These are phyloP conservation scores for Euphydryas editha DNA, from an alignment of 2,888 invertebrate genomes.

Conservation along the genomic window DNA sequence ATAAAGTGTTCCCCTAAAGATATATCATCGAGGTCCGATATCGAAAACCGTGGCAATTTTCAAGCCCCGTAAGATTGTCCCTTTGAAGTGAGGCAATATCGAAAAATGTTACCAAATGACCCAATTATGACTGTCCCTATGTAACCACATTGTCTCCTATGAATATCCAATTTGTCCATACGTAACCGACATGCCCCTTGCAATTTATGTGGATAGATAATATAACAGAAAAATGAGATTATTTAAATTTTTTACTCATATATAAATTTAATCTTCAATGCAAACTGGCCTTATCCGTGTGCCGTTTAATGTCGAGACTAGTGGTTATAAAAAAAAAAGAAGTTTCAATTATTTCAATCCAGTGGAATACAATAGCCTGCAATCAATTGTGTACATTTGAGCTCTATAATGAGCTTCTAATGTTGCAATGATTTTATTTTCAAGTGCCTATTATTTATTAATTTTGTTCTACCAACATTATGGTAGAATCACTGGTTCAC, in stretches of 20 bases:
- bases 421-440: too few relatives aligned
- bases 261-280: too few relatives aligned
- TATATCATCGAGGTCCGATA: not conserved
- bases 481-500: too few relatives aligned
- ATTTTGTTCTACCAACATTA: too few relatives aligned
- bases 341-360: too few relatives aligned
- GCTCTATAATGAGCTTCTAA: too few relatives aligned
- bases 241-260: not conserved
- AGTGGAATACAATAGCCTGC: too few relatives aligned
- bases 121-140: not conserved
- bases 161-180: not conserved
- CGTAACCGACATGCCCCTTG: not conserved
- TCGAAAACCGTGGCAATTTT: not conserved
- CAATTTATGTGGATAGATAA: not conserved
- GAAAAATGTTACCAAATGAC: constrained; percentile 12
- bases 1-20: not conserved
- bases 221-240: not conserved
- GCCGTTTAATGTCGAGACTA: too few relatives aligned
- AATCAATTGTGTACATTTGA: too few relatives aligned
- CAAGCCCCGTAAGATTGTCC: constrained; percentile 3
- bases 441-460: too few relatives aligned
- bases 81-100: constrained; percentile 15
- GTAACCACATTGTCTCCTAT: not conserved
- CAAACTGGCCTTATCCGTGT: too few relatives aligned
- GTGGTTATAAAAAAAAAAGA: too few relatives aligned